These are phyloP conservation scores for Amblyraja radiata DNA, from an alignment of 2,797 vertebrate species.

Conservation along the genomic window DNA sequence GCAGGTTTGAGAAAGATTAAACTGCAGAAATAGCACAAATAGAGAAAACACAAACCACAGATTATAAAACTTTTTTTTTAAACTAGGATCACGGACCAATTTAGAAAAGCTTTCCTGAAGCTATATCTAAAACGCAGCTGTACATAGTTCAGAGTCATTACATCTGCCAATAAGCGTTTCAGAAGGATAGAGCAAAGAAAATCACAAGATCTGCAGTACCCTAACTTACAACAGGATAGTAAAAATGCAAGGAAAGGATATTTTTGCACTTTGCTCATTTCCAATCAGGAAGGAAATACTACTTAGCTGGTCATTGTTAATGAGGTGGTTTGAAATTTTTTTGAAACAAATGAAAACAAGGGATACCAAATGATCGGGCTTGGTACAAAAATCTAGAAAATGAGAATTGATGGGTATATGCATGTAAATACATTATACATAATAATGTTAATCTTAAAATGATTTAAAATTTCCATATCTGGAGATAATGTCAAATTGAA, in stretches of 20 bases:
- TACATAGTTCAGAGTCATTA: neutral
- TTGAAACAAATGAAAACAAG: too few relatives aligned
- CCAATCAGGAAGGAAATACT: neutral
- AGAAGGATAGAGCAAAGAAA: neutral
- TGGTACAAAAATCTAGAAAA: neutral
- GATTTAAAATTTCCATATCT: too few relatives aligned
- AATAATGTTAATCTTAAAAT: too few relatives aligned
- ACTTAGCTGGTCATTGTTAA: neutral
- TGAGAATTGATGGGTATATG: neutral
- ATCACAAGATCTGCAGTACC: neutral
- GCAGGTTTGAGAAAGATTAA: neutral
- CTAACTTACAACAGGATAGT: neutral
- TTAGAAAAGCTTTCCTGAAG: neutral
- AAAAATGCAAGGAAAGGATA: neutral
- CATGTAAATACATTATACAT: too few relatives aligned
- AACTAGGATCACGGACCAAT: neutral
- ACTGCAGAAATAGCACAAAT: neutral
- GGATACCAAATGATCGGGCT: neutral
- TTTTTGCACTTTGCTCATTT: neutral
- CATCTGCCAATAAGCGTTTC: neutral
- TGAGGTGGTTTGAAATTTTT: neutral
- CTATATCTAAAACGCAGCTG: neutral
- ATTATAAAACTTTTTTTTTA: neutral
- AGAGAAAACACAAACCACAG: neutral
- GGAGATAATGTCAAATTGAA: too few relatives aligned